These are phyloP conservation scores for Gymnoscopelus braueri DNA, from an alignment of 2,797 vertebrate genomes.

Conservation along the genomic window DNA sequence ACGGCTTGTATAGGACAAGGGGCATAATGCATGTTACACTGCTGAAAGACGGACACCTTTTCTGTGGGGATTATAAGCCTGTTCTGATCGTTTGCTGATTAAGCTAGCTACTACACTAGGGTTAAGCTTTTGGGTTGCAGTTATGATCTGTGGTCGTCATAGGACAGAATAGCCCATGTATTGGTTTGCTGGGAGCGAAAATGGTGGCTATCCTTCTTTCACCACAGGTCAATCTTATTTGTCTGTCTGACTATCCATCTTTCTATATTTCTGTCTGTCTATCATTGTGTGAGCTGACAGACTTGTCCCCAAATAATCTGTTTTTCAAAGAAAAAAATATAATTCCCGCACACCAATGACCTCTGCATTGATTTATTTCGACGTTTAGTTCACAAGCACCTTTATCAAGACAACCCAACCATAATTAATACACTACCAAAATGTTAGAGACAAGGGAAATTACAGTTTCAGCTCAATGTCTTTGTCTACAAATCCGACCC, in stretches of 20 bases:
- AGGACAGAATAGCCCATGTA: constrained; percentile 1
- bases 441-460: background rate
- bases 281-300: background rate
- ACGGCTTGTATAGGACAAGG: constrained; percentile 35
- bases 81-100: constrained; percentile 24
- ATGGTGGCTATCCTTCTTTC: background rate
- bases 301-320: background rate
- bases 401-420: no score
- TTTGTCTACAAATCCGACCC: constrained; percentile 2
- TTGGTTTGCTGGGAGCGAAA: constrained; percentile 14
- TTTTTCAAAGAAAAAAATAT: no score
- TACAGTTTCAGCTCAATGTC: constrained; percentile 3
- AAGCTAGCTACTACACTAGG: background rate
- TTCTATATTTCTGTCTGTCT: background rate
- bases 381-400: no score
- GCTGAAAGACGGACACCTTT: constrained; percentile 20
- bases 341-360: no score
- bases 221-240: background rate
- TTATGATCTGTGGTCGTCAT: no score
- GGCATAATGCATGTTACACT: constrained; percentile 13
- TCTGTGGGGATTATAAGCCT: background rate
- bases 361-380: no score
- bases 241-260: background rate
- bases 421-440: background rate
- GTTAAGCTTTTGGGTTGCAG: no score